Base-by-base conservation (phyloP, 2,797 vertebrate genomes). In the Paguma larvata region DNA sequence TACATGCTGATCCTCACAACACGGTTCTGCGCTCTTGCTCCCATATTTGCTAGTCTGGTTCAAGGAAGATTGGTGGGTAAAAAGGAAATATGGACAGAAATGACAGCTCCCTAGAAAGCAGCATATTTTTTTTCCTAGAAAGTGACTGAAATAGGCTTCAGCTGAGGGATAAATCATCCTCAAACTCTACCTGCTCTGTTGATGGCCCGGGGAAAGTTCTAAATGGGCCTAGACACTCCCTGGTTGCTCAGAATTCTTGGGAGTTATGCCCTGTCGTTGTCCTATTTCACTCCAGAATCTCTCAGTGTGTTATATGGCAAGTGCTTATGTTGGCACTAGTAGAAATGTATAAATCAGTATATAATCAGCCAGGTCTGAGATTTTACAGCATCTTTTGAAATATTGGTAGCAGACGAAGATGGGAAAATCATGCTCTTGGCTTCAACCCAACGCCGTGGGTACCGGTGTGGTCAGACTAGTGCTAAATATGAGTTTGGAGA, bases 351-450 rank as follows among this genome's bases (percentile, higher is more conserved):
- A 53, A 72, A 85, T 85, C 67, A 83, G 38, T 1, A 23, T 18
- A 21, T 15, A 53, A 2, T 53, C 30, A 16, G 21, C 87, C 75
- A 4, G 41, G 41, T 19, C 30, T 80, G 46, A 89, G 51, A 59
- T 67, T 59, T 89, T 83, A 73, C 6, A n/a, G 19, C 46, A 70
- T 79, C 70, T 25, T 91, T 68, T 72, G 68, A 91, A 85, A 67
- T 79, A 86, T 0, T 75, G 89, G n/a, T 62, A 84, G 53, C 27
- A 85, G 62, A 53, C 44, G 68, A 46, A 79, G 72, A 83, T 89
- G 92, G 44, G 16, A 79, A 92, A 94, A 79, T 86, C 46, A 68
- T 32, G 51, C 56, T 84, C 51, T 44, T 92, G 73, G 79, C 78
- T 93, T 93, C n/a, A 46, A 41, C n/a, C 44, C 84, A 89, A 82